Conservation (phyloP, 1,140 invertebrate species). For the Vanessa atalanta region DNA sequence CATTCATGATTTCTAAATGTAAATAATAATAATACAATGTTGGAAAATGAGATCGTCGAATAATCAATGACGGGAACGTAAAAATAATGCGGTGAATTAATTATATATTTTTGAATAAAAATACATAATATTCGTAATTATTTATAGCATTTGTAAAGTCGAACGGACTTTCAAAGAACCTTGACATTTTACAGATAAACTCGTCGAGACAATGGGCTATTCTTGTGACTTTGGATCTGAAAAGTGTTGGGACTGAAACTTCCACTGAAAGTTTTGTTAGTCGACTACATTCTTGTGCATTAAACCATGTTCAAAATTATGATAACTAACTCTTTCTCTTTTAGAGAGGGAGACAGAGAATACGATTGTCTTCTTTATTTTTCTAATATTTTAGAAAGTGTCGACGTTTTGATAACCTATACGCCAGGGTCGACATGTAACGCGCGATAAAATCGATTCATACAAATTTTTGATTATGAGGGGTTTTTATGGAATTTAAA, state of each 20-base stretch:
- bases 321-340: background rate
- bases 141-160: slow-evolving; percentile 3
- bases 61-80: background rate
- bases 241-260: slow-evolving; percentile 17
- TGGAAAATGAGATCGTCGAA: background rate
- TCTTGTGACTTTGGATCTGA: slow-evolving; percentile 14
- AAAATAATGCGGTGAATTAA: background rate
- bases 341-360: too few species aligned
- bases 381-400: too few species aligned
- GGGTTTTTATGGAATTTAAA: too few species aligned
- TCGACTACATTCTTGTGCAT: background rate
- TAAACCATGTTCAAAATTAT: background rate
- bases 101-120: background rate
- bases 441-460: too few species aligned
- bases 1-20: too few species aligned
- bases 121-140: background rate
- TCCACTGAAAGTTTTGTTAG: background rate
- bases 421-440: too few species aligned
- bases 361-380: too few species aligned
- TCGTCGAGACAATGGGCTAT: slow-evolving; percentile 22
- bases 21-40: background rate
- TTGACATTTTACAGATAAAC: slow-evolving; percentile 22
- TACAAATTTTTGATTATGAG: too few species aligned
- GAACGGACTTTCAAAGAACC: slow-evolving; percentile 1
- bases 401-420: too few species aligned